phyloP scores from a whole-genome alignment of 2,113 vertebrate genomes.

The Bos taurus region ARS-UCD2.0 NC_037328.1:147515501-147516000 shows the following conservation, averaged over 20 bases:
- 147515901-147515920: not conserved
- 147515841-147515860: not conserved
- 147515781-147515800: not conserved
- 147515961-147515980: not conserved
- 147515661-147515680: not conserved
- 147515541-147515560: accelerated
- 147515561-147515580: not conserved
- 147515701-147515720: not conserved
- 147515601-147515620: not conserved
- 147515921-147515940: not conserved
- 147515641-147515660: not conserved
- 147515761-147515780: accelerated
- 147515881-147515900: not conserved
- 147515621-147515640: not conserved
- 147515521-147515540: not conserved
- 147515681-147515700: not conserved
- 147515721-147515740: not conserved
- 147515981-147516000: not conserved
- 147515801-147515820: accelerated
- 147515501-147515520: not conserved
- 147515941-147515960: not conserved
- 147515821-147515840: too few relatives aligned
- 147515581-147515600: not conserved
- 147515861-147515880: not conserved
- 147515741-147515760: not conserved